Evolutionary conservation across 37 sponge, comb jelly and placozoan genomes (phyloP).

Genomic region (Petrosia ficiformis): DNA sequence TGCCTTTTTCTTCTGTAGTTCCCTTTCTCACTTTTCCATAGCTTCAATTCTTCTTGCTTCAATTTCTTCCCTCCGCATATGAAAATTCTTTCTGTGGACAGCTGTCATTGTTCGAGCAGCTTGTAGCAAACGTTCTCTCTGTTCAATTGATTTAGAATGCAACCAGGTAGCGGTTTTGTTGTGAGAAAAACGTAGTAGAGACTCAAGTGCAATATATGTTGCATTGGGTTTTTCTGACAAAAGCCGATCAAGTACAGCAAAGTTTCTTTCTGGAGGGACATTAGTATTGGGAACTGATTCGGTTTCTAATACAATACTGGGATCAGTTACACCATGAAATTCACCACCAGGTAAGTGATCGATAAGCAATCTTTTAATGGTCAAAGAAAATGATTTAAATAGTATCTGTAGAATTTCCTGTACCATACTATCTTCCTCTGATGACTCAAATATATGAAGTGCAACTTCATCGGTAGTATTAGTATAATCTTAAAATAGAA

Average conservation of each 20-base stretch:
- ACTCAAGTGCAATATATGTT: constrained; percentile 41
- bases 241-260: constrained; percentile 29
- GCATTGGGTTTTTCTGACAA: constrained; percentile 48
- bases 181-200: constrained; percentile 32
- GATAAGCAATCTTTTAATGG: constrained; percentile 19
- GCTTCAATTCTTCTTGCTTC: constrained; percentile 4
- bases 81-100: constrained; percentile 3
- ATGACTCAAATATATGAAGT: not conserved
- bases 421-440: constrained; percentile 1
- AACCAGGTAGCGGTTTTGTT: constrained; percentile 35
- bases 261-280: constrained; percentile 38
- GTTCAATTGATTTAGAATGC: constrained; percentile 4
- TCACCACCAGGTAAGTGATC: constrained; percentile 41
- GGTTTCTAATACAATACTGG: constrained; percentile 1
- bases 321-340: constrained; percentile 26
- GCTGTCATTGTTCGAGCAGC: constrained; percentile 22
- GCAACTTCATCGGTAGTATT: constrained; percentile 1
- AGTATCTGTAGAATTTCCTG: constrained; percentile 24
- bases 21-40: not conserved
- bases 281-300: constrained; percentile 32
- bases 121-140: constrained; percentile 11
- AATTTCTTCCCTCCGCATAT: constrained; percentile 1
- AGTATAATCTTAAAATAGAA: not conserved
- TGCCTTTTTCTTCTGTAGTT: not conserved
- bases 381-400: constrained; percentile 24